Conservation (phyloP, 1,140 invertebrate genomes). For the Acromyrmex echinatior region DNA sequence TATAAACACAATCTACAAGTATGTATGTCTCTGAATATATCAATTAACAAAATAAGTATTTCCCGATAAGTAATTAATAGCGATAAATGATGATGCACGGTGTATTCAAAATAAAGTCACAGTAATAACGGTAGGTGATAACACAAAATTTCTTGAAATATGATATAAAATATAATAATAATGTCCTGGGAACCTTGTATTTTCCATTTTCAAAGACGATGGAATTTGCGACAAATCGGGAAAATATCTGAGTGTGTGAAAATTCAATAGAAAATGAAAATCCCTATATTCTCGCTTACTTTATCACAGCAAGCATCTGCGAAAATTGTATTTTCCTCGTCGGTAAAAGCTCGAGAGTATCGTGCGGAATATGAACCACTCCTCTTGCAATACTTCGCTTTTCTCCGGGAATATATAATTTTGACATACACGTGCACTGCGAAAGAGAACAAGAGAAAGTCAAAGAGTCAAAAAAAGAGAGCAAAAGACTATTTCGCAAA, state of each 20-base stretch:
- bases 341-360: conserved; percentile 31
- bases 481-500: conserved; percentile 30
- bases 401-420: conserved; percentile 48
- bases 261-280: conserved; percentile 54
- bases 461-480: not conserved
- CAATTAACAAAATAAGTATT: conserved; percentile 6
- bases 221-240: not conserved
- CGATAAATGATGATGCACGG: not conserved
- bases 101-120: not conserved
- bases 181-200: not conserved
- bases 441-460: not conserved
- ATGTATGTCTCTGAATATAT: too few species aligned
- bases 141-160: not conserved
- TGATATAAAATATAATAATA: not conserved
- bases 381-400: conserved; percentile 17
- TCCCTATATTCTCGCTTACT: conserved; percentile 31
- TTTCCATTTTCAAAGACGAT: not conserved
- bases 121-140: not conserved
- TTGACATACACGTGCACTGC: not conserved
- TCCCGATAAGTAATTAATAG: not conserved
- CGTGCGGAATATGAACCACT: conserved; percentile 4
- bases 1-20: not conserved
- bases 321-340: conserved; percentile 54
- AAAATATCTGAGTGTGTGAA: not conserved
- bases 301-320: conserved; percentile 32